These are phyloP conservation scores for Malthinus flaveolus DNA, from an alignment of 2,888 invertebrate genomes.

Conservation along the genomic window DNA sequence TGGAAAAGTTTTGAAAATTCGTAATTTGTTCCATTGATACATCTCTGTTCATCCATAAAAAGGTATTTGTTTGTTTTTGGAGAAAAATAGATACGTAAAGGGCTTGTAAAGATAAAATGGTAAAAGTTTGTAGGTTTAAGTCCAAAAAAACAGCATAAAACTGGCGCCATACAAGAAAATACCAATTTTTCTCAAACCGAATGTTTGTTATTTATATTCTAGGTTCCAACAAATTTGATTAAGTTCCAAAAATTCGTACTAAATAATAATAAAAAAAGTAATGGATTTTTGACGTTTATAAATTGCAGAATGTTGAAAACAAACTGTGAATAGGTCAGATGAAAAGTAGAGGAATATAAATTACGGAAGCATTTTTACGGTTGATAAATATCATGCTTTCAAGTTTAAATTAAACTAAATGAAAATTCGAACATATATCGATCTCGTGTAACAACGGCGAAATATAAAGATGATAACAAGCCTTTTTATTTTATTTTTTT, in stretches of 20 bases:
- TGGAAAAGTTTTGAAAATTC: no score
- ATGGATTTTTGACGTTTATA: constrained; percentile 6
- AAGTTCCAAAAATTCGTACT: neutral
- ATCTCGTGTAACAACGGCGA: neutral
- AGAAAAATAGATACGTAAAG: no score
- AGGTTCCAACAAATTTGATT: neutral
- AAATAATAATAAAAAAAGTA: constrained; percentile 4
- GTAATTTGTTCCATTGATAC: no score
- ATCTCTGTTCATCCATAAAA: no score
- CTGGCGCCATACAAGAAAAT: neutral
- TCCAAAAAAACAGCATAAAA: neutral
- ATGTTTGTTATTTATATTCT: neutral
- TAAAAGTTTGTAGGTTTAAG: neutral
- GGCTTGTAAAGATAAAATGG: neutral
- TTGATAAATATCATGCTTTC: constrained; percentile 5
- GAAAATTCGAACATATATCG: constrained; percentile 1
- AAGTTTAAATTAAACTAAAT: constrained; percentile 1
- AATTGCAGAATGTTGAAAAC: constrained; percentile 5
- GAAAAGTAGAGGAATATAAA: constrained; percentile 6
- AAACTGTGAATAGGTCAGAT: constrained; percentile 5
- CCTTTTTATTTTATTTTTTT: no score
- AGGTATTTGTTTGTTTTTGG: no score
- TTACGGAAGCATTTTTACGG: constrained; percentile 6
- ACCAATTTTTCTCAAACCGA: neutral
- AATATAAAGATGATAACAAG: no score